phyloP scores from a whole-genome alignment of 2,113 vertebrate genomes.

The Ictalurus punctatus region DNA sequence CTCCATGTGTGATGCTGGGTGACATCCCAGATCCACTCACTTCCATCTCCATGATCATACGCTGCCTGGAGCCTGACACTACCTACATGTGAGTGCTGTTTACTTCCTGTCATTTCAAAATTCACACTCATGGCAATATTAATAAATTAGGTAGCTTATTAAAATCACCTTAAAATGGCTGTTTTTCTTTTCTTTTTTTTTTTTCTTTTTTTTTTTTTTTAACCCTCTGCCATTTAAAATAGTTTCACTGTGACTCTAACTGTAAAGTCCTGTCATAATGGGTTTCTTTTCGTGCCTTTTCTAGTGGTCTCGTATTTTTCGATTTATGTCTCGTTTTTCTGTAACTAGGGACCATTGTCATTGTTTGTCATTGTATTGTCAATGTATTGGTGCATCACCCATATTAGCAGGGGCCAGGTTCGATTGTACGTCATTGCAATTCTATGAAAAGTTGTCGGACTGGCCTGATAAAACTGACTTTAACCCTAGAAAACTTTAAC shows the following conservation, averaged over 20 bases:
- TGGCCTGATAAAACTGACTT: no score
- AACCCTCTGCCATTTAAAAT: background rate
- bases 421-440: background rate
- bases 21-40: slow-evolving; percentile 89
- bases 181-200: background rate
- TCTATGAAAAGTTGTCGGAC: no score
- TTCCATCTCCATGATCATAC: slow-evolving; percentile 89
- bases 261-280: background rate
- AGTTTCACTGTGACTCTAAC: background rate
- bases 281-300: background rate
- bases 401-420: background rate
- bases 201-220: no score
- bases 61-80: slow-evolving; percentile 93
- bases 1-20: slow-evolving; percentile 93
- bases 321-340: background rate
- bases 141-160: background rate
- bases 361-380: background rate
- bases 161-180: background rate
- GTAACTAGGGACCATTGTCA: background rate
- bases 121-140: background rate
- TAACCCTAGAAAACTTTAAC: no score
- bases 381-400: background rate
- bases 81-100: slow-evolving; percentile 89
- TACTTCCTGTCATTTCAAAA: background rate
- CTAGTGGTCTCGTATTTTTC: background rate